Percentiles rank a stretch among this genome's conserved stretches.
phyloP scores from a whole-genome alignment of 2,888 invertebrate genomes.

The Pristionchus exspectatus region DNA sequence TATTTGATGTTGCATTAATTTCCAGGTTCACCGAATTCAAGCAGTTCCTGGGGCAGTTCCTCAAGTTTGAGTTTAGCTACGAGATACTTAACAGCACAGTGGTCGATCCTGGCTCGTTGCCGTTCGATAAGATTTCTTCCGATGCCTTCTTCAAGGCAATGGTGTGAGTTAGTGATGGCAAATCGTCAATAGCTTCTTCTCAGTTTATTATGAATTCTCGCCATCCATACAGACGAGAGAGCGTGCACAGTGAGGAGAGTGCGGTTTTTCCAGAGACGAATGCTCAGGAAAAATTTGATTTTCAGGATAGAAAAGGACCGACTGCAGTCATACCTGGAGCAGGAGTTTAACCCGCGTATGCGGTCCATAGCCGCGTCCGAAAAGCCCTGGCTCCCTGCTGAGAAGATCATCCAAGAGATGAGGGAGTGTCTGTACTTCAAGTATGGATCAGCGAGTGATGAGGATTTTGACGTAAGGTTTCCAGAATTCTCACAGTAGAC shows the following conservation, averaged over 20 bases:
- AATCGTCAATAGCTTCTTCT: too few species aligned
- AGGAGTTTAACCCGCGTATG: conserved; percentile 19
- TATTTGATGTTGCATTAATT: neutral
- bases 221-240: too few species aligned
- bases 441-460: conserved; percentile 50
- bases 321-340: neutral
- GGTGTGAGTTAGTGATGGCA: conserved; percentile 36
- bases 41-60: conserved; percentile 53
- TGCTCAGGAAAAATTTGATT: neutral
- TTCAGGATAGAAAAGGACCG: neutral
- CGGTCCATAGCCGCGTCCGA: conserved; percentile 5
- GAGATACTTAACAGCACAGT: conserved; percentile 53
- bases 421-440: conserved; percentile 17
- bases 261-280: neutral
- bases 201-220: too few species aligned
- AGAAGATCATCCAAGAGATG: conserved; percentile 56
- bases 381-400: conserved; percentile 54
- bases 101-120: conserved; percentile 47
- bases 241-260: neutral
- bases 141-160: conserved; percentile 56
- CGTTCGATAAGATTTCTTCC: conserved; percentile 47
- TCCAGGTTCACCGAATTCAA: conserved; percentile 52
- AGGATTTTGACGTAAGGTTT: conserved; percentile 51
- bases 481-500: too few species aligned
- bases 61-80: conserved; percentile 56